phyloP scores from a whole-genome alignment of 2,888 invertebrate genomes.

The Chymomyza caudatula region DNA sequence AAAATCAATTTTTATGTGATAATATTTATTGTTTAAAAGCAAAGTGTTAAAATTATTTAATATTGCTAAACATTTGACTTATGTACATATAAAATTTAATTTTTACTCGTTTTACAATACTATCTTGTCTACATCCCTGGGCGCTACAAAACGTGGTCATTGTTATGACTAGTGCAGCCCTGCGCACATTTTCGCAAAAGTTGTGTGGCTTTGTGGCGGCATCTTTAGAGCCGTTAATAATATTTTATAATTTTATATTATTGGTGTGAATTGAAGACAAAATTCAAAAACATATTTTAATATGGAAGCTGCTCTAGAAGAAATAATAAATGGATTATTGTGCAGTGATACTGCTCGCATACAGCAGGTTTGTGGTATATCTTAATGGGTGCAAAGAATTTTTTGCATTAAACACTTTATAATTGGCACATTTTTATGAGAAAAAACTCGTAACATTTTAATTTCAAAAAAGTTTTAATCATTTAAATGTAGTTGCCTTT shows the following conservation, averaged over 20 bases:
- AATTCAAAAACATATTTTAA: constrained; percentile 3
- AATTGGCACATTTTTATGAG: neutral
- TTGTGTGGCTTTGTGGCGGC: constrained; percentile 18
- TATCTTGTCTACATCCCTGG: constrained; percentile 31
- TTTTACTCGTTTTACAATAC: neutral
- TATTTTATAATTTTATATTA: constrained; percentile 14
- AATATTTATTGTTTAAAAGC: too few species aligned
- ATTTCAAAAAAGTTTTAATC: too few species aligned
- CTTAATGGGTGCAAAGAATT: neutral
- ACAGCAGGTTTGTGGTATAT: constrained; percentile 79
- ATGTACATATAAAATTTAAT: too few species aligned
- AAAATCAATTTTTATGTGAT: too few species aligned
- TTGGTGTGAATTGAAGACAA: neutral
- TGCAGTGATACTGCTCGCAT: constrained; percentile 81
- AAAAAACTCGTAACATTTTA: neutral
- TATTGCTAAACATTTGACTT: too few species aligned
- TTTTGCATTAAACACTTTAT: neutral
- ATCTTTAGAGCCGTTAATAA: constrained; percentile 7
- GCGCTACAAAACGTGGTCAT: constrained; percentile 28
- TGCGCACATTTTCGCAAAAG: constrained; percentile 27
- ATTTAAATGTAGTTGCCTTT: too few species aligned
- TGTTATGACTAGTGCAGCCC: constrained; percentile 16
- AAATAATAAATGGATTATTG: constrained; percentile 81
- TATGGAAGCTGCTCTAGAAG: constrained; percentile 79
- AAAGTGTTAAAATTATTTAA: too few species aligned